These are phyloP conservation scores for Argyrosomus regius DNA, from an alignment of 2,797 vertebrate species.

Conservation along the genomic window DNA sequence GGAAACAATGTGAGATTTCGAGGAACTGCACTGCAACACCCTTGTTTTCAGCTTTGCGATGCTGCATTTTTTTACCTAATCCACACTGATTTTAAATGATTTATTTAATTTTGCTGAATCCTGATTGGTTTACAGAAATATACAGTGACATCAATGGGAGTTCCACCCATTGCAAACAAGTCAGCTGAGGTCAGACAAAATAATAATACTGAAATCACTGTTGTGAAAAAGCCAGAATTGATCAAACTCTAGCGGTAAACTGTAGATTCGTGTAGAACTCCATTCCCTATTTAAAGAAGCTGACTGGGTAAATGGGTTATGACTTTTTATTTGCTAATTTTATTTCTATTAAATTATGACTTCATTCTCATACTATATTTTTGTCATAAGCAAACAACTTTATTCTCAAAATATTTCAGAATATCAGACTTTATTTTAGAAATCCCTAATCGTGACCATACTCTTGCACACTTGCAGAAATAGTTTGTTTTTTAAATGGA, in stretches of 20 bases:
- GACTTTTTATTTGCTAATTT: not conserved
- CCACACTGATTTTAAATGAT: not conserved
- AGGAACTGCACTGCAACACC: no score
- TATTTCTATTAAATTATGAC: not conserved
- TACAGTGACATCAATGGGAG: not conserved
- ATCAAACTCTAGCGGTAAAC: not conserved
- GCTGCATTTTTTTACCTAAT: not conserved
- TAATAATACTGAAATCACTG: conserved; percentile 16
- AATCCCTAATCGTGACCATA: not conserved
- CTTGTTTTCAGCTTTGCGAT: no score
- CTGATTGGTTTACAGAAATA: conserved; percentile 12
- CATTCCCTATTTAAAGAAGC: not conserved
- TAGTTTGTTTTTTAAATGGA: no score
- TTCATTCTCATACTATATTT: not conserved
- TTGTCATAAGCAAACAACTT: not conserved
- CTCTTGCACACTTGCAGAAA: no score
- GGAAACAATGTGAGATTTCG: not conserved
- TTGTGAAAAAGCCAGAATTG: conserved; percentile 4
- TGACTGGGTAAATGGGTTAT: not conserved
- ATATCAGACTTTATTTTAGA: conserved; percentile 1
- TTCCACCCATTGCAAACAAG: conserved; percentile 6
- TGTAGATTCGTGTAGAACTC: not conserved
- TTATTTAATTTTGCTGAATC: not conserved
- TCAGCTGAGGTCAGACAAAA: conserved; percentile 5
- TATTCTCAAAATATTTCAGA: not conserved